Conservation (phyloP, 2,888 invertebrate genomes). For the Monochamus alternatus region DNA sequence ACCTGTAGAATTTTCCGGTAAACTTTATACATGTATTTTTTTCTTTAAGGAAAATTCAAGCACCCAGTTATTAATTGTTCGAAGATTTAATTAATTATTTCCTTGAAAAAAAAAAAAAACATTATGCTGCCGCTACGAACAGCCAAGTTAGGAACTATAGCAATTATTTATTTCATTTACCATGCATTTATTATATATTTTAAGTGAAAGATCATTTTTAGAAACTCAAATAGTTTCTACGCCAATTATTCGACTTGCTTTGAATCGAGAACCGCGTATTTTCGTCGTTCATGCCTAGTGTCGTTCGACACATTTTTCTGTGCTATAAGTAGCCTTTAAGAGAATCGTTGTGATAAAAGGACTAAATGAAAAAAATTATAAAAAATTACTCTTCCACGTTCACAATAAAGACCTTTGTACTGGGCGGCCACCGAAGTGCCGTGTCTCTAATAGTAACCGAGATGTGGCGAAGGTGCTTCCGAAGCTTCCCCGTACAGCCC, state of each 20-base stretch:
- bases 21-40: too few relatives aligned
- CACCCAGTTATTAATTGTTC: too few relatives aligned
- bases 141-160: neutral
- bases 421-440: too few relatives aligned
- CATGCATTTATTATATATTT: neutral
- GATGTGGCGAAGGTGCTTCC: neutral
- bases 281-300: neutral
- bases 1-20: too few relatives aligned
- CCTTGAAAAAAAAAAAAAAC: too few relatives aligned
- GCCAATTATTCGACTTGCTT: too few relatives aligned
- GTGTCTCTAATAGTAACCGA: neutral
- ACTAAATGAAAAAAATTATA: too few relatives aligned
- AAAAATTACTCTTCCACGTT: too few relatives aligned
- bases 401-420: too few relatives aligned
- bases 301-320: neutral
- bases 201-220: neutral
- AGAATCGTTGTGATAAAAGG: neutral
- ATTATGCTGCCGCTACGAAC: neutral
- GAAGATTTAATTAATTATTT: too few relatives aligned
- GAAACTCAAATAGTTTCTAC: neutral
- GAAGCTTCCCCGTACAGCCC: neutral
- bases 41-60: too few relatives aligned
- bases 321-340: neutral
- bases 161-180: neutral
- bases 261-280: too few relatives aligned